Evolutionary conservation across 2,797 vertebrate species (phyloP).

Genomic region (Lacerta agilis): DNA sequence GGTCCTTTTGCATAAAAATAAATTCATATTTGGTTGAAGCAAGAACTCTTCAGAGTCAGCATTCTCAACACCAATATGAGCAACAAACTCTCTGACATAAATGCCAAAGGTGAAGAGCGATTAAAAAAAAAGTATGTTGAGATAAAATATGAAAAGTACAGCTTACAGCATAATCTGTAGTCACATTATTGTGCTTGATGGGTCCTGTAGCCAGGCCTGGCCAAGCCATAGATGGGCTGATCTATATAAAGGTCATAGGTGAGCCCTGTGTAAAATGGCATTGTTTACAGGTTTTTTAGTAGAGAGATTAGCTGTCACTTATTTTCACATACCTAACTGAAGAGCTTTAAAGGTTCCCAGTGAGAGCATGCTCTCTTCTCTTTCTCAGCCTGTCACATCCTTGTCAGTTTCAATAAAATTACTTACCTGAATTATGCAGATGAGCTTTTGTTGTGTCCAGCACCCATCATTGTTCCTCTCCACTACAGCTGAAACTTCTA

Average conservation of each 20-base stretch:
- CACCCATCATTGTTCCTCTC: conserved; percentile 90
- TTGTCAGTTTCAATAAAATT: conserved; percentile 98
- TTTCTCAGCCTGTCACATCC: conserved; percentile 93
- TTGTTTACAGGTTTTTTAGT: conserved; percentile 95
- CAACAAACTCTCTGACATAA: neutral
- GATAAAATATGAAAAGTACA: conserved; percentile 53
- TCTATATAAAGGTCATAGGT: conserved; percentile 79
- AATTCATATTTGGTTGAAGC: accelerated
- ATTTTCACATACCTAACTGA: conserved; percentile 89
- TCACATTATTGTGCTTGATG: conserved; percentile 60
- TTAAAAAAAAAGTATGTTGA: neutral
- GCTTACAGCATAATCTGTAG: conserved; percentile 59
- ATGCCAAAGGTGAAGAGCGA: conserved; percentile 18
- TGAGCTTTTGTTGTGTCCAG: conserved; percentile 89
- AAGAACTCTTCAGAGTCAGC: neutral
- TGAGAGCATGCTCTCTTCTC: conserved; percentile 79
- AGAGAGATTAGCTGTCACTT: conserved; percentile 95
- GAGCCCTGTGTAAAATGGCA: conserved; percentile 87
- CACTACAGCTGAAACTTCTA: conserved; percentile 88
- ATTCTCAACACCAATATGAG: conserved; percentile 15
- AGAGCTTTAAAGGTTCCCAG: conserved; percentile 84
- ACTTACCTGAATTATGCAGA: conserved; percentile 99
- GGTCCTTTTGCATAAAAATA: conserved; percentile 8
- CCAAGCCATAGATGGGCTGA: conserved; percentile 74
- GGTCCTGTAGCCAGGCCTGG: conserved; percentile 57